A percentile compares a stretch with the other conserved stretches of the same genome.
Evolutionary conservation across 2,888 invertebrate species (phyloP).

Genomic region (Limnephilus lunatus): DNA sequence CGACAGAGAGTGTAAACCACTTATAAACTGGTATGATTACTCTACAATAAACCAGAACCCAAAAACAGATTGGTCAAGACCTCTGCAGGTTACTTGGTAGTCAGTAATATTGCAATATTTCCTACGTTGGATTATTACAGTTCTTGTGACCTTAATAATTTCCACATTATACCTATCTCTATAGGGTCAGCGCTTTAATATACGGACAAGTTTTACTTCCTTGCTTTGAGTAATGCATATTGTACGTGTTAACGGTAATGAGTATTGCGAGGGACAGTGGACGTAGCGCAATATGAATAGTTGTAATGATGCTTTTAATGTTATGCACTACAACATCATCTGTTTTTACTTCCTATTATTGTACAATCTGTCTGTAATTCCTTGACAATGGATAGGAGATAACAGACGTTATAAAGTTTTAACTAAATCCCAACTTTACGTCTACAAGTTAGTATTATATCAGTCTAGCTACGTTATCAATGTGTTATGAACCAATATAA

Average conservation of each 20-base stretch:
- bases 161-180: not conserved
- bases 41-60: not conserved
- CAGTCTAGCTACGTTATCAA: too few relatives aligned
- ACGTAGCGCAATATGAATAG: not conserved
- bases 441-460: too few relatives aligned
- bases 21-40: not conserved
- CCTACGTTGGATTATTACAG: not conserved
- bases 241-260: not conserved
- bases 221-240: not conserved
- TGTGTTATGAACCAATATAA: too few relatives aligned
- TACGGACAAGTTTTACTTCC: not conserved
- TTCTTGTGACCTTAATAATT: not conserved
- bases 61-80: not conserved
- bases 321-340: not conserved
- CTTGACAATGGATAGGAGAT: not conserved
- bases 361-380: not conserved
- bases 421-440: too few relatives aligned
- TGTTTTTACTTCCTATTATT: not conserved
- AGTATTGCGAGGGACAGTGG: not conserved
- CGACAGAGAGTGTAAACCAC: not conserved
- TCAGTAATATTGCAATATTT: not conserved
- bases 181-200: not conserved
- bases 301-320: not conserved
- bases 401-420: too few relatives aligned
- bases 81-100: not conserved